Evolutionary conservation across 2,888 invertebrate species (phyloP), one percentile per base, ranked within the genome.

Genomic region (Phyllotreta striolata): DNA sequence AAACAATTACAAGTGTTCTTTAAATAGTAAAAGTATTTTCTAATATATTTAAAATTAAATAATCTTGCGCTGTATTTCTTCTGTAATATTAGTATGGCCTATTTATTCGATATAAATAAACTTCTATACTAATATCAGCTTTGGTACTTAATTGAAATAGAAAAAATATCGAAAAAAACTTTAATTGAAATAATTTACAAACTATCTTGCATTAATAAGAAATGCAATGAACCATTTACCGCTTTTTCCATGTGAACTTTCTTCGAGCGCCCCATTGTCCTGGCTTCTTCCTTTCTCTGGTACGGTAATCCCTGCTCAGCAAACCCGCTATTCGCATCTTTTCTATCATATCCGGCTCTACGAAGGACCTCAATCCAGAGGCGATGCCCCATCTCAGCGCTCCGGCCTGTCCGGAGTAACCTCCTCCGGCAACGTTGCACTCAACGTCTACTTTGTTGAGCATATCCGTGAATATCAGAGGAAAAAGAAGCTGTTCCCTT

Each of bases 281-380:
- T 57, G 91, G 91, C 88, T 96, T 96, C 88, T 95, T 94, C 72
- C 97, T 87, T 82, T 98, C 97, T 62, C 88, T 87, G 13, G 83
- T 83, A 59, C 97, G 85, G 67, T 85, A 86, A 80, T 96, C 97
- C 74, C 87, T 85, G 13, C 92, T 93, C 52, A 98, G 83, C 63
- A 97, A 83, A 43, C 98, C 98, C 80, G 96, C 93, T 91, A 96
- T 79, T 83, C 94, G 88, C 95, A 97, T 93, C 77, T 88, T 88
- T 79, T 95, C 91, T 59, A 91, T 81, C 83, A 87, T 89, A 12
- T 89, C 87, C 64, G 84, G 80, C 72, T 91, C 90, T 12, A 96
- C 89, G 83, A 96, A 95, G 79, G 92, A 91, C 59, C 91, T 86
- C 58, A 97, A 83, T 24, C 90, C 89, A 86, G 88, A 88, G n/a